These are phyloP conservation scores for Spicauda simplicius DNA, from an alignment of 2,888 invertebrate genomes.

Conservation along the genomic window DNA sequence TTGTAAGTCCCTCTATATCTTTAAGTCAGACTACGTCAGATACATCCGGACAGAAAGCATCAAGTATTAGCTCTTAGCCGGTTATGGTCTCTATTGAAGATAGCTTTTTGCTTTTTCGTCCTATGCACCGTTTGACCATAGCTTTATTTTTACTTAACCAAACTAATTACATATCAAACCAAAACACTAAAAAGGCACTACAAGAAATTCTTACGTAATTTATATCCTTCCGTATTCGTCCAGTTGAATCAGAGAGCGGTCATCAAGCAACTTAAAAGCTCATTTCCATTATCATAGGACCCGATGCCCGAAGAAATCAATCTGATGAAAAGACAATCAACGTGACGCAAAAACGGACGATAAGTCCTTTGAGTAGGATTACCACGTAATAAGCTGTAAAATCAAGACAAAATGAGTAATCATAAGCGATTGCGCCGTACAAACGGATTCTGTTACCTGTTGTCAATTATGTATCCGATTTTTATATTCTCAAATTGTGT, in stretches of 20 bases:
- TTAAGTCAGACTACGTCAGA: no score
- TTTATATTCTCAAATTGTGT: no score
- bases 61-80: no score
- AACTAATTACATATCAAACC: constrained; percentile 20
- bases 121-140: no score
- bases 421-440: no score
- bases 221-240: constrained; percentile 34
- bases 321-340: constrained; percentile 46
- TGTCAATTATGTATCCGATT: no score
- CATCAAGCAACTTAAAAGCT: constrained; percentile 31
- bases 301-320: constrained; percentile 42
- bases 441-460: no score
- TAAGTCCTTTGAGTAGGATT: constrained; percentile 45
- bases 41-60: no score
- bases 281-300: constrained; percentile 43
- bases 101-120: background rate
- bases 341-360: constrained; percentile 51
- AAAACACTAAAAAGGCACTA: constrained; percentile 19
- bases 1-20: no score
- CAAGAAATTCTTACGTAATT: constrained; percentile 30
- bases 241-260: constrained; percentile 10
- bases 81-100: no score
- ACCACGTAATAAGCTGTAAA: background rate
- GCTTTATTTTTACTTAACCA: background rate
- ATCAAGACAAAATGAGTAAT: background rate